Percentiles rank a stretch among this genome's conserved stretches.
These are phyloP conservation scores for Gallinago media DNA, from an alignment of 2,113 vertebrate species.

Conservation along the genomic window DNA sequence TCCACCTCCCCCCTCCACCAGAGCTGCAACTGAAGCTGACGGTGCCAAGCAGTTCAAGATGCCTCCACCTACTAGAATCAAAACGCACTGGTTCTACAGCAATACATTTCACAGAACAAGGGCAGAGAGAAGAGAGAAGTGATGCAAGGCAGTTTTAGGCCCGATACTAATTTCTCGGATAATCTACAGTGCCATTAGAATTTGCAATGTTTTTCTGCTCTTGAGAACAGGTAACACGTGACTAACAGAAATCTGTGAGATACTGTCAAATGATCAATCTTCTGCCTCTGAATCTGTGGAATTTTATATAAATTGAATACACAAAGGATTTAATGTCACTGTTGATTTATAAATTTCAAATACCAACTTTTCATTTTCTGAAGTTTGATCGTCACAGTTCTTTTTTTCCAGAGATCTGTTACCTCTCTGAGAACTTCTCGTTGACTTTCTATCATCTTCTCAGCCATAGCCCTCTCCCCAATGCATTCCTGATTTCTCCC, in stretches of 20 bases:
- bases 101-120: background rate
- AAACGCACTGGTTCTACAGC: background rate
- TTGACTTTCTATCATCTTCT: background rate
- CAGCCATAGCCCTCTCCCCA: background rate
- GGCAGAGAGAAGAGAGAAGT: background rate
- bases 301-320: background rate
- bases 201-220: background rate
- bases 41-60: background rate
- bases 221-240: background rate
- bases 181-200: background rate
- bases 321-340: background rate
- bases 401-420: background rate
- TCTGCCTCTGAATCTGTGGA: background rate
- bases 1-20: background rate
- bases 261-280: background rate
- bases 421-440: background rate
- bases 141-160: background rate
- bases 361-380: background rate
- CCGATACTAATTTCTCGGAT: background rate
- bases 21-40: background rate
- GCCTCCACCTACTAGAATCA: background rate
- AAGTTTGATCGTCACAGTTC: background rate
- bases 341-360: background rate
- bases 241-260: background rate
- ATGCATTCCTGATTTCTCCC: background rate